Evolutionary conservation across 30 jellyfish, hydroid and myxozoan species (phyloP).

Genomic region (Calvadosia cruxmelitensis): DNA sequence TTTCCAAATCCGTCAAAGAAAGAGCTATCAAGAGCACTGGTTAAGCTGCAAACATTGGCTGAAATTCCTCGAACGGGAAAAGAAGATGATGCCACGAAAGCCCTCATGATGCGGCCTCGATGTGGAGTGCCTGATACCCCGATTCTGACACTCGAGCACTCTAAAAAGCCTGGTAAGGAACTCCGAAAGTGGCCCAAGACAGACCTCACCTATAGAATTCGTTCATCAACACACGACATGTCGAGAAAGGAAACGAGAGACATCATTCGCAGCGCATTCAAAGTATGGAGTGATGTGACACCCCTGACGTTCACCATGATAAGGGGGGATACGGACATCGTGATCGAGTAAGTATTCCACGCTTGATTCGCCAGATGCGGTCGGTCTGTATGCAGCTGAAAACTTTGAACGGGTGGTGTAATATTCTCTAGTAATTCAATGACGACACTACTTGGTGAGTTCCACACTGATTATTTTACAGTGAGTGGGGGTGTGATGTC

Average conservation of each 20-base stretch:
- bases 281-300: slow-evolving; percentile 32
- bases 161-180: too few relatives aligned
- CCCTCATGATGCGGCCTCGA: slow-evolving; percentile 41
- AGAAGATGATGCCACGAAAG: slow-evolving; percentile 15
- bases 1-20: background rate
- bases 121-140: slow-evolving; percentile 28
- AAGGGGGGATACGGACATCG: slow-evolving; percentile 4
- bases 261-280: slow-evolving; percentile 13
- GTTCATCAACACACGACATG: slow-evolving; percentile 13
- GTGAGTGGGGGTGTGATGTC: too few relatives aligned
- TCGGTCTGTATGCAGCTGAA: too few relatives aligned
- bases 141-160: slow-evolving; percentile 4
- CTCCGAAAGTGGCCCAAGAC: slow-evolving; percentile 11
- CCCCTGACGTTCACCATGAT: slow-evolving; percentile 15
- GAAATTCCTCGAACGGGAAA: slow-evolving; percentile 26
- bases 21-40: slow-evolving; percentile 6
- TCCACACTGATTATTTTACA: too few relatives aligned
- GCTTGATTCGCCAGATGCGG: too few relatives aligned
- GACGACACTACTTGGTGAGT: too few relatives aligned
- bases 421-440: too few relatives aligned
- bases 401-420: too few relatives aligned
- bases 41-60: slow-evolving; percentile 20
- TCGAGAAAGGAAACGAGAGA: slow-evolving; percentile 10
- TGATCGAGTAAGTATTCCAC: slow-evolving; percentile 8
- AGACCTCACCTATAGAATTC: slow-evolving; percentile 16